A percentile compares a stretch with the other conserved stretches of the same genome.
These are phyloP conservation scores for Petromus typicus DNA, from an alignment of 2,113 vertebrate genomes.

Conservation along the genomic window DNA sequence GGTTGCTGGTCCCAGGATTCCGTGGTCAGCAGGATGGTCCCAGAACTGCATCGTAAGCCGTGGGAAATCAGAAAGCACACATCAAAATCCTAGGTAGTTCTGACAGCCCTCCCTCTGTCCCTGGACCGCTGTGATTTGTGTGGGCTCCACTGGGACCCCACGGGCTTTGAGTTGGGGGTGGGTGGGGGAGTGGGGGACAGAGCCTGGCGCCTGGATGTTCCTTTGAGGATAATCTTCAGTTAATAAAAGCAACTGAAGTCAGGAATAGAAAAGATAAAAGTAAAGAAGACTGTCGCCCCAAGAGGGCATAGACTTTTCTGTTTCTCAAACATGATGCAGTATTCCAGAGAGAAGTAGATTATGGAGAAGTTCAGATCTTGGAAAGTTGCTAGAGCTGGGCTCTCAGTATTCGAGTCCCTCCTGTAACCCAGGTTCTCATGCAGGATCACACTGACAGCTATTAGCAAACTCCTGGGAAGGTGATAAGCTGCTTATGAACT, in stretches of 20 bases:
- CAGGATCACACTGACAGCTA: background rate
- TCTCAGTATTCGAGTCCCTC: constrained; percentile 11
- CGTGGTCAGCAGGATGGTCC: background rate
- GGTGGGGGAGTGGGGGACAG: background rate
- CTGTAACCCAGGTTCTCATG: background rate
- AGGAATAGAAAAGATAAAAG: background rate
- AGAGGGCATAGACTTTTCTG: background rate
- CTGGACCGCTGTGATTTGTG: background rate
- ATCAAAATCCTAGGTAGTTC: background rate
- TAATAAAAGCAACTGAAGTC: constrained; percentile 31
- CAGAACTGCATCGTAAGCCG: background rate
- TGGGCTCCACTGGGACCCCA: background rate
- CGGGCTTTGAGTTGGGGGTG: background rate
- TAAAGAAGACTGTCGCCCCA: background rate
- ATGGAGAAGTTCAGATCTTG: background rate
- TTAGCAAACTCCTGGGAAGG: background rate
- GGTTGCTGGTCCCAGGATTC: background rate
- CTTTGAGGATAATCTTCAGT: background rate
- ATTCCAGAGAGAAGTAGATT: constrained; percentile 17
- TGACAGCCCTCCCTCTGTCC: background rate
- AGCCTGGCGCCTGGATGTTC: background rate
- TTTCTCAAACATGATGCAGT: background rate
- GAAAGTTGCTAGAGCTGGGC: background rate
- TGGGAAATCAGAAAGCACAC: background rate
- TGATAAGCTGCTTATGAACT: background rate